Evolutionary conservation across 2,888 invertebrate genomes (phyloP).

Genomic region (Heliconius erato): DNA sequence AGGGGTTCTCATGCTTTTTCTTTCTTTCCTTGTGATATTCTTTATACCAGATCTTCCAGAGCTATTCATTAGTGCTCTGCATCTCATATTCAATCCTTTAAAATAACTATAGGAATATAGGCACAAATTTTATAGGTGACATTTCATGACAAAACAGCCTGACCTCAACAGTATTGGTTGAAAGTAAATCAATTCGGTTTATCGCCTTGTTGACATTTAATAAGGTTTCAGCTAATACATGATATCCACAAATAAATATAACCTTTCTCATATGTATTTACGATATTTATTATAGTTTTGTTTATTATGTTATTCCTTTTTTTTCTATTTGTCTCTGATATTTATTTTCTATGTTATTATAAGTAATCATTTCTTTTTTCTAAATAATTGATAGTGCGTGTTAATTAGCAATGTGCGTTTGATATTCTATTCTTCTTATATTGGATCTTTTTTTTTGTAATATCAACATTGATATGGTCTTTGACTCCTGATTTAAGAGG

Average conservation of each 20-base stretch:
- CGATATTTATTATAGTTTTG: neutral
- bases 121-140: neutral
- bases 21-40: no score
- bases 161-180: slow-evolving; percentile 5
- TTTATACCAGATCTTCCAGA: neutral
- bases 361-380: no score
- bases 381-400: no score
- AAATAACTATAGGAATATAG: neutral
- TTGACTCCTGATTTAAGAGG: no score
- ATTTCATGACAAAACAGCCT: slow-evolving; percentile 11
- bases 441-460: neutral
- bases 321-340: no score
- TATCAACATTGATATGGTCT: neutral
- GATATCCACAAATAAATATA: neutral
- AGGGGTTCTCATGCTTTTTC: neutral
- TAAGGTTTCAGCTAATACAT: neutral
- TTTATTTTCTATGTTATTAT: no score
- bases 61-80: neutral
- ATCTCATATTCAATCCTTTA: neutral
- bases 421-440: no score
- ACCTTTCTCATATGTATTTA: neutral
- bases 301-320: neutral
- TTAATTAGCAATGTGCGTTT: no score
- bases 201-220: slow-evolving; percentile 24
- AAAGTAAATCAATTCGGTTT: slow-evolving; percentile 6